Base-by-base conservation (phyloP, 1,140 invertebrate species). In the Probaryconus sp. region DNA sequence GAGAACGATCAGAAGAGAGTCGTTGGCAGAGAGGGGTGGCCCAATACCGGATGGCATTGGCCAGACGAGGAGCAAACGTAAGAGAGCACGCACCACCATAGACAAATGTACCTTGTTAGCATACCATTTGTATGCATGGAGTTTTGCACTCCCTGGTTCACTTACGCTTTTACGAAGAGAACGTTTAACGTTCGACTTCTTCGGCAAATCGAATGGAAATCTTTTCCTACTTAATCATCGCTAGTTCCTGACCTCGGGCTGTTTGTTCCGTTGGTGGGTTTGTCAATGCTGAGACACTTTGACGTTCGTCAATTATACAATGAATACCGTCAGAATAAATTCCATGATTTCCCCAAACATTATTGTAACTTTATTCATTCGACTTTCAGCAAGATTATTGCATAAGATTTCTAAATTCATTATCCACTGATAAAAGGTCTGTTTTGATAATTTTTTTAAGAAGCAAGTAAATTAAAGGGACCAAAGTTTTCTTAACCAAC, bases 101-200 rank as follows among this genome's bases (percentile, higher is more conserved):
- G 85, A 85, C 85, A 86, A 86, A 86, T 85, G 85, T 86, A 85
- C 76, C 85, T 86, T 86, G 83, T 86, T 86, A 85, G 84, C 84
- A 86, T 85, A 81, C 79, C 79, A 83, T 83, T 83, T 83, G 79
- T 81, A 83, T 83, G 81, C 83, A 81, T 83, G 80, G 78, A 78
- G 75, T 82, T 80, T 76, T 79, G 77, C 77, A 77, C 80, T 73
- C 80, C 73, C 76, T 70, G 75, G 79, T 77, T 79, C 73, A 73
- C 71, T 80, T 79, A 77, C 76, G 68, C 73, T 71, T 71, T 79
- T 82, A 74, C 73, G 40, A 37, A 31, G 26, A 43, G 55, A 38
- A 78, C 78, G 78, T 85, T 85, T 84, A 83, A 81, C 81, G 76
- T 79, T 81, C 74, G 81, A 84, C 79, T 85, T 81, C 79, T 79